These are phyloP conservation scores for Ophioninae sp. DNA, from an alignment of 2,888 invertebrate species.

Conservation along the genomic window DNA sequence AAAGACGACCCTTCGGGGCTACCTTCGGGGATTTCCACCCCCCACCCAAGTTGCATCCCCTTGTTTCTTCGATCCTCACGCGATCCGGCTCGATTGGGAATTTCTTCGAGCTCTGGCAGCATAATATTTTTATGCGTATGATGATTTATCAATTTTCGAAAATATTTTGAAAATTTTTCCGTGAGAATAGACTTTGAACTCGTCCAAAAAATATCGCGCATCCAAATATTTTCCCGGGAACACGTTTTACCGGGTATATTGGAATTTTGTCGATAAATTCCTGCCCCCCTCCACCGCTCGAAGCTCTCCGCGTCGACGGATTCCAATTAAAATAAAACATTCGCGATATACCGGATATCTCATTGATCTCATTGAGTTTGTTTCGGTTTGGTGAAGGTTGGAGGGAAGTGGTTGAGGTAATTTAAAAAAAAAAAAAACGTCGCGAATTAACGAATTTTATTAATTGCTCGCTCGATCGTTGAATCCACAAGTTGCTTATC, in stretches of 20 bases:
- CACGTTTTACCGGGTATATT: slow-evolving; percentile 52
- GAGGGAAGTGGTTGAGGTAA: too few relatives aligned
- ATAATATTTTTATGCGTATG: neutral
- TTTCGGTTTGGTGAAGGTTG: too few relatives aligned
- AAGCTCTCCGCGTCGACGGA: neutral
- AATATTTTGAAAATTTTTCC: slow-evolving; percentile 45
- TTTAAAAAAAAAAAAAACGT: neutral
- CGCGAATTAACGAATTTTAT: slow-evolving; percentile 15
- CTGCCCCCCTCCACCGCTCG: slow-evolving; percentile 21
- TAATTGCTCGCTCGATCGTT: slow-evolving; percentile 8
- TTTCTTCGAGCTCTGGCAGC: slow-evolving; percentile 23
- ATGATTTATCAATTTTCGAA: too few relatives aligned
- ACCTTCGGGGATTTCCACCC: too few relatives aligned
- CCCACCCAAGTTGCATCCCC: too few relatives aligned
- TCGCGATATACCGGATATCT: slow-evolving; percentile 41
- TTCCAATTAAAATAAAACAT: slow-evolving; percentile 50
- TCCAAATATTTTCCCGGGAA: slow-evolving; percentile 21
- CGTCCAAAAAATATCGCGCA: slow-evolving; percentile 36
- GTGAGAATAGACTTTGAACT: slow-evolving; percentile 34
- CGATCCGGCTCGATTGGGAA: neutral
- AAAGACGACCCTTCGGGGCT: too few relatives aligned
- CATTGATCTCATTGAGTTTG: slow-evolving; percentile 20
- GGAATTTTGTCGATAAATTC: slow-evolving; percentile 55
- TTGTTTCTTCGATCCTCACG: too few relatives aligned
- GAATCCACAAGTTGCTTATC: slow-evolving; percentile 14